Percentiles rank a stretch among this genome's conserved stretches.
Conservation (phyloP, 2,113 vertebrate species). For the Fregetta grallaria region DNA sequence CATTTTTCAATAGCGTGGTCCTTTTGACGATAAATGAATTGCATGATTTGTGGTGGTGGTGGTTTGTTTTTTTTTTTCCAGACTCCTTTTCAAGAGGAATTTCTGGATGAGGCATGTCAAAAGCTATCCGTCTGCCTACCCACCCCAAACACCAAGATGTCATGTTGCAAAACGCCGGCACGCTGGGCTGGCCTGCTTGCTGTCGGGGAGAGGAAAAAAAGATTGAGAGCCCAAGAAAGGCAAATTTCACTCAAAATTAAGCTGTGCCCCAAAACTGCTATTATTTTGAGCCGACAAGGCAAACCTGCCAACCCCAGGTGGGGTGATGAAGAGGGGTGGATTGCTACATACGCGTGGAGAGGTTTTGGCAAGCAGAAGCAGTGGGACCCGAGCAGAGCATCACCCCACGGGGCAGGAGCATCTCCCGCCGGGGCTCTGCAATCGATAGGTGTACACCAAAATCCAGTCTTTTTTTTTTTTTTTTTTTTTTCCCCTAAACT, state of each 20-base stretch:
- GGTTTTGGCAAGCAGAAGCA: not conserved
- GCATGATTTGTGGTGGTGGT: not conserved
- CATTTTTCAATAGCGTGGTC: not conserved
- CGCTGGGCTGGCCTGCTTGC: not conserved
- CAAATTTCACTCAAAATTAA: not conserved
- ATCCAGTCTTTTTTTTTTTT: too few relatives aligned
- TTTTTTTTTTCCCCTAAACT: not conserved
- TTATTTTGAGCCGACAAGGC: not conserved
- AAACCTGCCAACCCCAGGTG: not conserved
- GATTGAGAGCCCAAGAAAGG: not conserved
- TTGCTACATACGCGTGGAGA: not conserved
- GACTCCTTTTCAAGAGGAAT: not conserved
- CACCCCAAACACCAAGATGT: not conserved
- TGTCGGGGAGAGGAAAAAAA: not conserved
- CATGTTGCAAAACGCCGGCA: not conserved
- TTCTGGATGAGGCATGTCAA: not conserved
- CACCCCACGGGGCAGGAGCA: not conserved
- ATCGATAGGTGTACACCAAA: fast-evolving
- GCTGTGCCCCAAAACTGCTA: not conserved
- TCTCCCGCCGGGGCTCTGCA: not conserved
- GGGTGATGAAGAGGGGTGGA: not conserved
- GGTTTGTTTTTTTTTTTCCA: not conserved
- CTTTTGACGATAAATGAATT: conserved; percentile 11
- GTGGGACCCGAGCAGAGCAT: not conserved
- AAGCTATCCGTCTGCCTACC: not conserved